Percentiles rank a stretch among this genome's conserved stretches.
These are phyloP conservation scores for Microtus oregoni DNA, from an alignment of 2,113 vertebrate species.

Conservation along the genomic window DNA sequence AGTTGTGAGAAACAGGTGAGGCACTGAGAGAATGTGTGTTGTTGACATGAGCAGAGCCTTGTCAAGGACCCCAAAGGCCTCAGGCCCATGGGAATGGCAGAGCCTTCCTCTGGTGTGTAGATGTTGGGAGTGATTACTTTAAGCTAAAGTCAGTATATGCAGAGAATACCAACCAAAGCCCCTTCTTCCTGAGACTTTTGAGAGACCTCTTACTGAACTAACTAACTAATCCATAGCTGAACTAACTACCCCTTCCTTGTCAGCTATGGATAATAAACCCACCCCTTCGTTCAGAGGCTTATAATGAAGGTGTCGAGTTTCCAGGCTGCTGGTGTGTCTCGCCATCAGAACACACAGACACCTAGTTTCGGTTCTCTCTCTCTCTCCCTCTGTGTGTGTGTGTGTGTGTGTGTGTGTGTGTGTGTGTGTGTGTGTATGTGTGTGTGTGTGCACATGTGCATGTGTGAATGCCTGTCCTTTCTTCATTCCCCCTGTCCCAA, in stretches of 20 bases:
- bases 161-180: neutral
- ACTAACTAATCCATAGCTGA: neutral
- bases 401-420: too few species aligned
- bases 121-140: neutral
- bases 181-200: neutral
- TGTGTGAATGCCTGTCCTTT: too few species aligned
- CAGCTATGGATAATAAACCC: too few species aligned
- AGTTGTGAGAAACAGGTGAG: neutral
- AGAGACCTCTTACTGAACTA: neutral
- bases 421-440: too few species aligned
- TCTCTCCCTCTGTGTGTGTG: too few species aligned
- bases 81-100: neutral
- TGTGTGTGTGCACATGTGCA: rapidly evolving
- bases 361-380: too few species aligned
- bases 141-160: neutral
- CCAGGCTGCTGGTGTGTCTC: too few species aligned
- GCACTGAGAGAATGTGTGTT: neutral
- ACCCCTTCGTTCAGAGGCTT: too few species aligned
- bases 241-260: neutral
- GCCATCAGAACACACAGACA: too few species aligned
- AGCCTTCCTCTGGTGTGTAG: neutral
- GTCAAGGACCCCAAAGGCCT: neutral
- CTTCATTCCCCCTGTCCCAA: too few species aligned
- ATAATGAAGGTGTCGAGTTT: too few species aligned
- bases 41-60: neutral